Conservation (phyloP, 2,888 invertebrate species). For the Heliconius ismenius region DNA sequence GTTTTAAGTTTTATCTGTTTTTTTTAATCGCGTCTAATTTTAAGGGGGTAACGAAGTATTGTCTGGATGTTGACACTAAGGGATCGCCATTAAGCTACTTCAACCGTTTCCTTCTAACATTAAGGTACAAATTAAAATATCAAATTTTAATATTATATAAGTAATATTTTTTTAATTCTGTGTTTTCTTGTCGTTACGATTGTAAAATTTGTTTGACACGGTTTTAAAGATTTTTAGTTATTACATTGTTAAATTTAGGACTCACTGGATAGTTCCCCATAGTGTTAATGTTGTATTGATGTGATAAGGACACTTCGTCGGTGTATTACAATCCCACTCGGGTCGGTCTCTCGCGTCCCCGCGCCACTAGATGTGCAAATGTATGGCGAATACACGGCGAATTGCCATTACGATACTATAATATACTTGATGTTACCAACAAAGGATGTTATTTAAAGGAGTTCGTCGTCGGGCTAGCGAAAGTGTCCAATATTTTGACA, state of each 20-base stretch:
- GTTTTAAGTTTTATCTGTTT: slow-evolving; percentile 65
- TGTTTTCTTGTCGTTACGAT: slow-evolving; percentile 37
- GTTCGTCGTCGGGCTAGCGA: slow-evolving; percentile 36
- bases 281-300: slow-evolving; percentile 74
- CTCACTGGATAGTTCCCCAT: slow-evolving; percentile 65
- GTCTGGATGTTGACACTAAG: slow-evolving; percentile 57
- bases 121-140: slow-evolving; percentile 72
- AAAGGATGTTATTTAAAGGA: slow-evolving; percentile 27
- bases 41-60: slow-evolving; percentile 56
- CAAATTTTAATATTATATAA: slow-evolving; percentile 37
- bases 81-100: slow-evolving; percentile 48
- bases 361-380: slow-evolving; percentile 46
- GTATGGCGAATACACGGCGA: slow-evolving; percentile 29
- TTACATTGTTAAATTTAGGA: slow-evolving; percentile 72
- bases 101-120: slow-evolving; percentile 55
- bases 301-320: slow-evolving; percentile 72
- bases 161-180: slow-evolving; percentile 56
- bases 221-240: slow-evolving; percentile 54
- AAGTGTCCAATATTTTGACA: slow-evolving; percentile 1
- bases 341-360: slow-evolving; percentile 66
- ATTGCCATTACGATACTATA: slow-evolving; percentile 29
- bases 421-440: slow-evolving; percentile 38
- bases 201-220: neutral
- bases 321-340: slow-evolving; percentile 72
- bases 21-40: slow-evolving; percentile 60